These are phyloP conservation scores for Notodonta ziczac DNA, from an alignment of 2,888 invertebrate genomes.

Conservation along the genomic window DNA sequence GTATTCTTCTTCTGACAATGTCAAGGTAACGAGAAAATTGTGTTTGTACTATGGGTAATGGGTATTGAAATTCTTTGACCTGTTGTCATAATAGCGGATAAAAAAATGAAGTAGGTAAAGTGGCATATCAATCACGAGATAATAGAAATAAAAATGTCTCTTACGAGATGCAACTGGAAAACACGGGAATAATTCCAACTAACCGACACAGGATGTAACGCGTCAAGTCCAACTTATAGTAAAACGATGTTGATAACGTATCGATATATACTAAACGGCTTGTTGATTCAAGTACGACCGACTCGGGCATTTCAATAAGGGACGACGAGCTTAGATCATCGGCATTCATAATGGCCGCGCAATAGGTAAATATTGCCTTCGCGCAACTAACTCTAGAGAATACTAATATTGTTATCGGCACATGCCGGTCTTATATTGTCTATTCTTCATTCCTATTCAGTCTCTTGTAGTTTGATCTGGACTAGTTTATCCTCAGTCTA, in stretches of 20 bases:
- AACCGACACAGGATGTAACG: too few relatives aligned
- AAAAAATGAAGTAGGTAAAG: too few relatives aligned
- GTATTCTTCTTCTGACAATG: too few relatives aligned
- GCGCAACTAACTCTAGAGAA: slow-evolving; percentile 12
- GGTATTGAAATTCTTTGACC: too few relatives aligned
- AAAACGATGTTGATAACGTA: not conserved
- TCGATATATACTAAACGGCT: slow-evolving; percentile 5
- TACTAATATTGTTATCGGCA: slow-evolving; percentile 24
- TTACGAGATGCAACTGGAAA: too few relatives aligned
- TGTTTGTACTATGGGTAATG: too few relatives aligned
- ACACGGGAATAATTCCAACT: too few relatives aligned
- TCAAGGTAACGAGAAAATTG: too few relatives aligned
- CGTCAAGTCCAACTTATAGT: not conserved
- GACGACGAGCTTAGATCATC: slow-evolving; percentile 40
- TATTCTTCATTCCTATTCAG: not conserved
- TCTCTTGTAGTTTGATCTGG: not conserved
- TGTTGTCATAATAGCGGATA: too few relatives aligned
- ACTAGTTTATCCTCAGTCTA: not conserved
- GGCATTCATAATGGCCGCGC: slow-evolving; percentile 29
- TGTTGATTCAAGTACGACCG: slow-evolving; percentile 21
- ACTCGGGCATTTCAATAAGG: slow-evolving; percentile 17
- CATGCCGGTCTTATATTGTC: not conserved
- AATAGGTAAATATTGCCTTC: slow-evolving; percentile 41
- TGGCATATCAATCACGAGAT: too few relatives aligned
- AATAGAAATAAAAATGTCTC: too few relatives aligned